Percentiles rank a stretch among this genome's conserved stretches.
phyloP scores from a whole-genome alignment of 2,797 vertebrate genomes.

The Melanotaenia trifasciata region DNA sequence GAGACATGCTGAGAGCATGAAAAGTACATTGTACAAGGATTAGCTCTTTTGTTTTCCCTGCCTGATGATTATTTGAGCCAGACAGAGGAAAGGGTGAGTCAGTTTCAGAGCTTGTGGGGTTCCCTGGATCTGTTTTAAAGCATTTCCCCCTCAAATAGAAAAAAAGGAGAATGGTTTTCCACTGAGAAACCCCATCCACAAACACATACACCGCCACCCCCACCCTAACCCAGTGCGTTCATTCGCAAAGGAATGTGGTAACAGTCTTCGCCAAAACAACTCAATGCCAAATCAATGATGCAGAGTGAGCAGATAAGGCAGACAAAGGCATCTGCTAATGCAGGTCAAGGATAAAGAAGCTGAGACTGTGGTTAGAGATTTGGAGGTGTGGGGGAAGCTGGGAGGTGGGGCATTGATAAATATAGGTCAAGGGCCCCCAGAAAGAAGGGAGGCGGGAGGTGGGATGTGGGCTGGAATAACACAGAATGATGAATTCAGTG shows the following conservation, averaged over 20 bases:
- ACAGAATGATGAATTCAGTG: conserved; percentile 10
- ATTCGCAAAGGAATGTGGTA: conserved; percentile 66
- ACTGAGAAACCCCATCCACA: conserved; percentile 22
- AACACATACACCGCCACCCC: conserved; percentile 9
- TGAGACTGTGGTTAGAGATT: conserved; percentile 44
- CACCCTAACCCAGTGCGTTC: conserved; percentile 15
- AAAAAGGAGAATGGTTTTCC: conserved; percentile 13
- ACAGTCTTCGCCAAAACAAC: conserved; percentile 67
- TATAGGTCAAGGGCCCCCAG: conserved; percentile 72
- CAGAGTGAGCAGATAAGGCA: conserved; percentile 69
- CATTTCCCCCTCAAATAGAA: conserved; percentile 16
- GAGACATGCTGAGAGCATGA: conserved; percentile 41
- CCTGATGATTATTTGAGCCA: conserved; percentile 38
- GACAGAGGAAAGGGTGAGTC: conserved; percentile 46
- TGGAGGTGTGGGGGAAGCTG: conserved; percentile 42
- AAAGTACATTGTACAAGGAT: conserved; percentile 51
- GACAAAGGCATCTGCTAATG: conserved; percentile 68
- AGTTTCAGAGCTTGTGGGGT: conserved; percentile 29
- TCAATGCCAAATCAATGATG: conserved; percentile 74
- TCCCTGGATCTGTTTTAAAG: conserved; percentile 30
- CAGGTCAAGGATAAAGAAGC: conserved; percentile 69
- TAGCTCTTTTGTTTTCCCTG: conserved; percentile 41
- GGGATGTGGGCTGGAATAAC: conserved; percentile 40
- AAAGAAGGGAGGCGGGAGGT: conserved; percentile 41
- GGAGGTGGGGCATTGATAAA: conserved; percentile 58